Base-by-base conservation (phyloP, 2,113 vertebrate genomes). In the Macrotus californicus region DNA sequence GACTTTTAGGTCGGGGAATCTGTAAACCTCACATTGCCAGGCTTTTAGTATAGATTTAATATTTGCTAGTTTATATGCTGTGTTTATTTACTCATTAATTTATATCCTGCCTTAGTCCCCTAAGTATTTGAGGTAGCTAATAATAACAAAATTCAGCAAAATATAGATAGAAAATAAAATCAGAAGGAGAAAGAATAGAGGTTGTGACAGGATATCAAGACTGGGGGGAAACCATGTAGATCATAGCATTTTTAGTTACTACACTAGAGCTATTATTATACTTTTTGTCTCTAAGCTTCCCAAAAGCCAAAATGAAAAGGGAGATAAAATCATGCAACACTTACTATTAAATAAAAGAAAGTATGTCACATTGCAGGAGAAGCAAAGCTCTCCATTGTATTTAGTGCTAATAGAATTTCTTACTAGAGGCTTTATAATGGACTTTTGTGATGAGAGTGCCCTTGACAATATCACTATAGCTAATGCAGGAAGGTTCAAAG, bases 161-260 rank as follows among this genome's bases (percentile, higher is more conserved):
- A 64, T 88, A 52, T 31, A 67, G 90, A 56, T 61, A 66, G 50
- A 59, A 79, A 94, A 54, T 94, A 79, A 91, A 91, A 75, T 87
- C 56, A 64, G 59, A 89, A 56, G 77, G 19, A 22, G 54, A 93
- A 56, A 91, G 43, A 73, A 77, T 80, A 11, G 26, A 86, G 26
- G 10, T 59, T 66, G 2, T 83, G 73, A 85, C 14, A 82, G 24
- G 34, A 36, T 70, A 83, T 89, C 7, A 93, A 94, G 61, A 50
- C 50, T 43, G 3, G 26, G 31, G 7, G 36, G 36, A 34, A 56
- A 18, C 39, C 39, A 21, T 31, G n/a, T 64, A 90, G 70, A 34
- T 41, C 4, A 54, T 50, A 41, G 18, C 19, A 41, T 46, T 1
- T 36, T 21, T 43, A 75, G 22, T 75, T 88, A 64, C 56, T 94